A percentile compares a stretch with the other conserved stretches of the same genome.
Conservation (phyloP, 2,888 invertebrate genomes). For the Strigamia crassipes region DNA sequence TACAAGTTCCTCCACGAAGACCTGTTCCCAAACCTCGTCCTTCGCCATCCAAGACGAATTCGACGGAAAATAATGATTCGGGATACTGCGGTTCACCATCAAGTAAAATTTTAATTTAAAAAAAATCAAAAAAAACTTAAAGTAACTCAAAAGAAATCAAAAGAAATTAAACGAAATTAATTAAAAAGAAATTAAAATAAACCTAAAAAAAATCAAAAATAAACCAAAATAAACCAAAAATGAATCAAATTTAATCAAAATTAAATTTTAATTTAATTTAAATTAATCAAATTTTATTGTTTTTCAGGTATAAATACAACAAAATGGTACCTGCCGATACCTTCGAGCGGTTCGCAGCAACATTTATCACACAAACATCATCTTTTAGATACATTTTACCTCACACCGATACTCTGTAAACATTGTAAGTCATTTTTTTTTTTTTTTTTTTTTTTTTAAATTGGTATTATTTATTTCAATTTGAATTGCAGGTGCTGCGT, state of each 20-base stretch:
- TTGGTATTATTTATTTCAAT: neutral
- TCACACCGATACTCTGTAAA: slow-evolving; percentile 64
- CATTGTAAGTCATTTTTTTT: slow-evolving; percentile 63
- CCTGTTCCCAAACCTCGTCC: slow-evolving; percentile 51
- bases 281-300: too few relatives aligned
- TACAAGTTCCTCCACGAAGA: slow-evolving; percentile 49
- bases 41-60: slow-evolving; percentile 55
- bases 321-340: neutral
- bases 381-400: slow-evolving; percentile 63
- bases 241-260: too few relatives aligned
- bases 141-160: too few relatives aligned
- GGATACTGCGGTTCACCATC: slow-evolving; percentile 52
- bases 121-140: neutral
- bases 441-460: slow-evolving; percentile 52
- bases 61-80: slow-evolving; percentile 52
- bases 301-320: neutral
- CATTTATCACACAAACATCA: slow-evolving; percentile 57
- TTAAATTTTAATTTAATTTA: too few relatives aligned
- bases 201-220: too few relatives aligned
- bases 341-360: neutral
- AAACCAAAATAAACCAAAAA: too few relatives aligned
- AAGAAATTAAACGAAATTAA: too few relatives aligned
- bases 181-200: too few relatives aligned
- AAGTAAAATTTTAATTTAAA: neutral
- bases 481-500: slow-evolving; percentile 65